Evolutionary conservation across 2,113 vertebrate species (phyloP).

Genomic region (Tylochromis polylepis): DNA sequence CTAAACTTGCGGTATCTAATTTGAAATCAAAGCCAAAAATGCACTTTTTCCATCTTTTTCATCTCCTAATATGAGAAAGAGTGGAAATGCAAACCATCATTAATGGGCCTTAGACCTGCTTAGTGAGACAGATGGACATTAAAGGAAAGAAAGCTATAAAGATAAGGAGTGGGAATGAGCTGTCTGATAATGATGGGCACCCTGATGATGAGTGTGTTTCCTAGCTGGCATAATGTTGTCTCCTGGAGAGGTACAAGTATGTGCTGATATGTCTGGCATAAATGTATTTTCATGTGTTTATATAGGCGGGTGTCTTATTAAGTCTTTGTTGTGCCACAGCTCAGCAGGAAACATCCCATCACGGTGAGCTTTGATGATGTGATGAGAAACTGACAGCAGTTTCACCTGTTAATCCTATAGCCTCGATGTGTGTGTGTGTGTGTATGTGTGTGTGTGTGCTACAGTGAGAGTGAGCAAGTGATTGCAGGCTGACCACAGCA

Average conservation of each 20-base stretch:
- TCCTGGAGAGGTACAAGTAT: neutral
- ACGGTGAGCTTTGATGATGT: constrained; percentile 13
- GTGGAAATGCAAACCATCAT: neutral
- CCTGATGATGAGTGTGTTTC: neutral
- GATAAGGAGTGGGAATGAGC: neutral
- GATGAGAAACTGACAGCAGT: neutral
- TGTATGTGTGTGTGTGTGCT: neutral
- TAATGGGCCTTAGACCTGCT: neutral
- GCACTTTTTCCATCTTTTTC: neutral
- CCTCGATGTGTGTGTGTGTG: neutral
- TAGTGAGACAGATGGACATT: constrained; percentile 1
- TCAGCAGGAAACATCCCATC: neutral
- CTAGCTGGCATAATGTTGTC: neutral
- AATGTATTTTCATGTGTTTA: neutral
- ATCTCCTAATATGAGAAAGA: neutral
- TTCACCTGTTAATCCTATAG: constrained; percentile 4
- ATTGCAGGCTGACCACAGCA: neutral
- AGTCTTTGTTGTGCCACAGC: neutral
- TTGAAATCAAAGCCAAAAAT: neutral
- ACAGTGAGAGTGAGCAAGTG: neutral
- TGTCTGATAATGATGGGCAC: neutral
- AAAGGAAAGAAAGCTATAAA: neutral
- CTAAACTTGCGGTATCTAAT: neutral
- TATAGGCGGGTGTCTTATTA: neutral
- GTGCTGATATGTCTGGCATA: neutral